phyloP scores from a whole-genome alignment of 2,113 vertebrate genomes.

The Anas platyrhynchos region DNA sequence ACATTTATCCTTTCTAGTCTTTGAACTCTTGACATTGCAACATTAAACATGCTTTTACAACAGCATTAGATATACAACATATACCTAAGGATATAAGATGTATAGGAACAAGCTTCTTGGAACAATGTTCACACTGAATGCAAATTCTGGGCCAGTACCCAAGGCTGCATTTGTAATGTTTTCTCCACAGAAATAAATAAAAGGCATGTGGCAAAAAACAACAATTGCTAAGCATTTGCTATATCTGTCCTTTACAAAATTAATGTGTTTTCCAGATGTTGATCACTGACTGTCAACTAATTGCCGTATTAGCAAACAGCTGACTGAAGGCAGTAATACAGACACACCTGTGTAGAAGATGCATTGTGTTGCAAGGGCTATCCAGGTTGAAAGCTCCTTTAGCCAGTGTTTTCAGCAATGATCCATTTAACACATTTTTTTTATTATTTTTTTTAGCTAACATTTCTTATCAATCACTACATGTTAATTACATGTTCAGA shows the following conservation, averaged over 20 bases:
- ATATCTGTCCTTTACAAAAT: neutral
- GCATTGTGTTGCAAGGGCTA: neutral
- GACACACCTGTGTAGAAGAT: neutral
- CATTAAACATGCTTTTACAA: neutral
- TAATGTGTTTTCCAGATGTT: neutral
- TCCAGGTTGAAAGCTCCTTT: neutral
- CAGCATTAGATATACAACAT: neutral
- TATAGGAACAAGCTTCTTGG: neutral
- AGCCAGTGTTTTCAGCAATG: neutral
- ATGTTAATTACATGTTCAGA: neutral
- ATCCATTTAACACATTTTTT: neutral
- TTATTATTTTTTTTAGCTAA: neutral
- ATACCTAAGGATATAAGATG: neutral
- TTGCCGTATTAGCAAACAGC: neutral
- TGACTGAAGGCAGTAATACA: neutral
- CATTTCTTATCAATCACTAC: neutral
- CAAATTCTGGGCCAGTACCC: neutral
- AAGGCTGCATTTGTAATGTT: neutral
- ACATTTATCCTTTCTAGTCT: neutral
- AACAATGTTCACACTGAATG: neutral
- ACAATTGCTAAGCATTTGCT: neutral
- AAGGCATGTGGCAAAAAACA: neutral
- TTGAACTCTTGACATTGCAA: neutral
- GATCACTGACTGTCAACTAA: neutral
- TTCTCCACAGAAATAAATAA: neutral